These are phyloP conservation scores for Cheilosia variabilis DNA, from an alignment of 2,888 invertebrate genomes.

Conservation along the genomic window DNA sequence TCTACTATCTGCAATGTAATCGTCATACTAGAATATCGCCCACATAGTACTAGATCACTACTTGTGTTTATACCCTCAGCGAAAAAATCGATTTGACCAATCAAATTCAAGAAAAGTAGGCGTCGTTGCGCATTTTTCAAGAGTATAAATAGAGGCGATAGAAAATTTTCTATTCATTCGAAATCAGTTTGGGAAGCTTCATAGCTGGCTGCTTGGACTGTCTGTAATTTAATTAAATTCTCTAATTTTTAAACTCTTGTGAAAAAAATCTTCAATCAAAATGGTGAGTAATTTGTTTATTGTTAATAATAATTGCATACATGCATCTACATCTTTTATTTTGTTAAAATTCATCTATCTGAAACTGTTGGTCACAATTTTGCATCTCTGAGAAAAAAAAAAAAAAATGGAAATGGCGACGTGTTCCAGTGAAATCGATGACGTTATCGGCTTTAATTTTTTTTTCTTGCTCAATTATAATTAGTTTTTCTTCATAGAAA, in stretches of 20 bases:
- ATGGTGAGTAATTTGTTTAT: constrained; percentile 51
- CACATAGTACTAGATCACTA: constrained; percentile 46
- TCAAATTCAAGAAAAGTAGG: constrained; percentile 76
- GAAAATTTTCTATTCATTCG: constrained; percentile 84
- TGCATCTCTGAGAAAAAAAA: background rate
- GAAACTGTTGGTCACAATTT: background rate
- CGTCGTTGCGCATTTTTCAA: constrained; percentile 74
- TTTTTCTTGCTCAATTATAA: background rate
- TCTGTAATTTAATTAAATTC: constrained; percentile 77
- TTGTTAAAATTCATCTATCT: background rate
- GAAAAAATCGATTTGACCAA: constrained; percentile 66
- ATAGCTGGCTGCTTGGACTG: constrained; percentile 87
- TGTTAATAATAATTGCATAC: too few species aligned
- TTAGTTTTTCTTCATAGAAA: background rate
- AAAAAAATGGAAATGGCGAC: constrained; percentile 49
- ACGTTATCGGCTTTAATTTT: constrained; percentile 46
- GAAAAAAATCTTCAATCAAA: constrained; percentile 60
- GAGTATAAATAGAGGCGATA: constrained; percentile 86
- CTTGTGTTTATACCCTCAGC: constrained; percentile 31
- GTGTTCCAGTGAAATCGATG: constrained; percentile 49
- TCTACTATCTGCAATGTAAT: constrained; percentile 12
- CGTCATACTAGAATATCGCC: background rate
- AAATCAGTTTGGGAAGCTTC: constrained; percentile 89
- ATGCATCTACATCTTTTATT: background rate
- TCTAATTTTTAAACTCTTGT: constrained; percentile 77